Evolutionary conservation across 2,113 vertebrate genomes (phyloP).

Genomic region (Capreolus pygargus): DNA sequence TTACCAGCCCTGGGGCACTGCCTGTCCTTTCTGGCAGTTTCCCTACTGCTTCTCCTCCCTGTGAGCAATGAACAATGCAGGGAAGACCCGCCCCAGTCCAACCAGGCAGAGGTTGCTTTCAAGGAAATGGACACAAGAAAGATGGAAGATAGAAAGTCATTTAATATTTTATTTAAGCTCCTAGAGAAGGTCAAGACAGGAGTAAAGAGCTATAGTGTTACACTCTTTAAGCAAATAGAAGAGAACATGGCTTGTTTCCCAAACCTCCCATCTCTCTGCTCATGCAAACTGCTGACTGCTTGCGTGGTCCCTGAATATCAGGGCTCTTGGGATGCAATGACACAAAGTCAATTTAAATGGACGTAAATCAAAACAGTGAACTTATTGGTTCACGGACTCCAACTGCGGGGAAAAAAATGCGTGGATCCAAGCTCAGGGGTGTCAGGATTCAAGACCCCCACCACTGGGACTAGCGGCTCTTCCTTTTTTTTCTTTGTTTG

Average conservation of each 20-base stretch:
- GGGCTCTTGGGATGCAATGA: neutral
- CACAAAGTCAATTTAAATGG: neutral
- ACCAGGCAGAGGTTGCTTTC: neutral
- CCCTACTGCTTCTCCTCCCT: neutral
- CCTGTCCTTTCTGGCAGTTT: neutral
- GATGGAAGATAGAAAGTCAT: neutral
- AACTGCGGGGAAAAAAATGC: neutral
- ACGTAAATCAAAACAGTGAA: neutral
- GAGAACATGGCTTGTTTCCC: rapidly evolving
- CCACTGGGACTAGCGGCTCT: rapidly evolving
- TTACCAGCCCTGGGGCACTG: neutral
- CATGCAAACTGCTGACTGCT: neutral
- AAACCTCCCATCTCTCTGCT: neutral
- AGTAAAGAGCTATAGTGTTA: neutral
- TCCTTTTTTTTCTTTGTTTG: neutral
- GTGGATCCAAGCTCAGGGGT: neutral
- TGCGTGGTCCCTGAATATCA: neutral
- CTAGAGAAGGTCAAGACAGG: neutral
- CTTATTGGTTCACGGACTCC: neutral
- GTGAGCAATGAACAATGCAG: neutral
- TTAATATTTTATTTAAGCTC: neutral
- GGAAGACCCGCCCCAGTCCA: neutral
- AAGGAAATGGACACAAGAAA: neutral
- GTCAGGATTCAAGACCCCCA: too few relatives aligned
- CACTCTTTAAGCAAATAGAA: neutral